Evolutionary conservation across 2,888 invertebrate species (phyloP).

Genomic region (Lypha dubia): DNA sequence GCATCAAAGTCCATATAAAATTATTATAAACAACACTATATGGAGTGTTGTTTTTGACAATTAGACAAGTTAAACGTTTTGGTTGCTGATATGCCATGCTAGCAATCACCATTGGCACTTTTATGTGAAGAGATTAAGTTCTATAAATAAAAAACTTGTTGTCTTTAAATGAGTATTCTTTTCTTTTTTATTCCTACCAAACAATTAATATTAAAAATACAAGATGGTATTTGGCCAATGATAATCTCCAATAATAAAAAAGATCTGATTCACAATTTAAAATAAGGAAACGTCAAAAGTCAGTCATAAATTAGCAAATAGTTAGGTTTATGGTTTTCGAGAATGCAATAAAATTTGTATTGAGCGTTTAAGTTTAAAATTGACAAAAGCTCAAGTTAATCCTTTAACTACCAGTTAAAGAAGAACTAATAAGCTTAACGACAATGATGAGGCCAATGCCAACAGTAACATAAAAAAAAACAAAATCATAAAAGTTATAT

Average conservation of each 20-base stretch:
- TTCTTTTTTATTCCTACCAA: background rate
- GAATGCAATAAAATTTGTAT: background rate
- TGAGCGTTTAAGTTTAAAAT: no score
- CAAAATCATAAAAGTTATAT: constrained; percentile 37
- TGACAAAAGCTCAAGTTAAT: background rate
- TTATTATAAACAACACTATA: no score
- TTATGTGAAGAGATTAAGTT: no score
- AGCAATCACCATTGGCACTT: no score
- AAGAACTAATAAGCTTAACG: background rate
- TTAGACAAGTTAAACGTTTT: no score
- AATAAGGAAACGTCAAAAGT: constrained; percentile 9
- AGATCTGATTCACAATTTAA: constrained; percentile 22
- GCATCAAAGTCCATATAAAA: no score
- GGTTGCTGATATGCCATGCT: no score
- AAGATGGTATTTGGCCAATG: background rate
- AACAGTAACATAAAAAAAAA: constrained; percentile 7
- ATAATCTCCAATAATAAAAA: background rate
- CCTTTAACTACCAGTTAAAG: background rate
- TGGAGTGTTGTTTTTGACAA: no score
- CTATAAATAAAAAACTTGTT: no score
- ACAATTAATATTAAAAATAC: background rate
- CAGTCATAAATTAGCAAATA: constrained; percentile 36
- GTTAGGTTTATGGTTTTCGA: constrained; percentile 23
- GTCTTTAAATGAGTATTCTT: no score
- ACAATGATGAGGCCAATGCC: constrained; percentile 19